Conservation (phyloP, 92 coral and sea anemone species). For the Paramuricea clavata region DNA sequence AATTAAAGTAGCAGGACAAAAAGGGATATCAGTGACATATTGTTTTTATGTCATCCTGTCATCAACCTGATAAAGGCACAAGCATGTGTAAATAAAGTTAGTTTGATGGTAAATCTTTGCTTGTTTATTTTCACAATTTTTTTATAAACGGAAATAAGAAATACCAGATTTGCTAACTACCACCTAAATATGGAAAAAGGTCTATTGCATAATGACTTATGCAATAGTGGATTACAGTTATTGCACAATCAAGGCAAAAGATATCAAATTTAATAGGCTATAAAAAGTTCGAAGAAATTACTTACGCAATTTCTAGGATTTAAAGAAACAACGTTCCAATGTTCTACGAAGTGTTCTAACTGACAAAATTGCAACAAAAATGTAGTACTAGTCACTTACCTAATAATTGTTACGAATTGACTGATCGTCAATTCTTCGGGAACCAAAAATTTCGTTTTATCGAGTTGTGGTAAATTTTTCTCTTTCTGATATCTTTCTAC, state of each 20-base stretch:
- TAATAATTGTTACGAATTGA: slow-evolving; percentile 96
- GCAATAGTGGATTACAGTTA: background rate
- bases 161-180: background rate
- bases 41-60: too few relatives aligned
- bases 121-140: too few relatives aligned
- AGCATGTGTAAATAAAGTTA: too few relatives aligned
- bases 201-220: background rate
- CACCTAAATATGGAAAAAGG: background rate
- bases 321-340: background rate
- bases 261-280: background rate
- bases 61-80: too few relatives aligned
- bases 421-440: slow-evolving; percentile 99
- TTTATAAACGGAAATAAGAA: too few relatives aligned
- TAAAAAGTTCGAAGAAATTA: background rate
- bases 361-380: background rate
- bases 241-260: background rate
- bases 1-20: too few relatives aligned
- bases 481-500: slow-evolving; percentile 99
- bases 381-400: slow-evolving; percentile 80
- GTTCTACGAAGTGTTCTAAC: background rate
- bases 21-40: too few relatives aligned
- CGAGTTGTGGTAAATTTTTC: slow-evolving; percentile 89
- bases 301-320: background rate
- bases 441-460: slow-evolving; percentile 95
- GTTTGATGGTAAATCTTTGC: too few relatives aligned